Evolutionary conservation across 35 echinoderm and acorn worm genomes (phyloP).

Genomic region (Acanthaster planci): DNA sequence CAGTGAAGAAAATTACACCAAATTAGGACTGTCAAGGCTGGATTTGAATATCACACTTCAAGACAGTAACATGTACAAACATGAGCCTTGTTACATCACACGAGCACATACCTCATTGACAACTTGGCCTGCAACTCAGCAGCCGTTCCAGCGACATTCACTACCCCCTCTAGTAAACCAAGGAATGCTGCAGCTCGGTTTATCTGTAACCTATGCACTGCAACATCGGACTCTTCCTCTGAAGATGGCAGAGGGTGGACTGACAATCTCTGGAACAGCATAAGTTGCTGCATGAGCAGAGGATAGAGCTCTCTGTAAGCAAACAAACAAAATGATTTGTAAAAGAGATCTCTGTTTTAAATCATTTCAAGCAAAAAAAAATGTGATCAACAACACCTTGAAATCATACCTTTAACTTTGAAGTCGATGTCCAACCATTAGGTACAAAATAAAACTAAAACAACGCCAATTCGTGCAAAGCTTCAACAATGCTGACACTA

Average conservation of each 20-base stretch:
- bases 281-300: conserved; percentile 87
- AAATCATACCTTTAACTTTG: too few relatives aligned
- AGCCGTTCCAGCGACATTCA: conserved; percentile 81
- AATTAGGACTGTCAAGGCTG: too few relatives aligned
- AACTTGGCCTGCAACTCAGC: conserved; percentile 63
- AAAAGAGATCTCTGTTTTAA: too few relatives aligned
- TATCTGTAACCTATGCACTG: conserved; percentile 74
- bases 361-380: too few relatives aligned
- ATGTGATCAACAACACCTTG: too few relatives aligned
- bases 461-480: too few relatives aligned
- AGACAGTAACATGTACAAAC: too few relatives aligned
- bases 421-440: too few relatives aligned
- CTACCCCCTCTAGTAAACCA: conserved; percentile 81
- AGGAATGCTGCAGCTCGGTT: conserved; percentile 65
- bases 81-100: too few relatives aligned
- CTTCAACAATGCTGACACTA: neutral
- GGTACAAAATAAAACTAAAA: too few relatives aligned
- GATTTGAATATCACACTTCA: too few relatives aligned
- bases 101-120: conserved; percentile 53
- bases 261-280: conserved; percentile 89
- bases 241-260: conserved; percentile 76
- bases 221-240: conserved; percentile 35
- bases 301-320: conserved; percentile 81
- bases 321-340: neutral
- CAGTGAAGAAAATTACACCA: too few relatives aligned